Evolutionary conservation across 2,113 vertebrate genomes (phyloP).

Genomic region (Ancistrus triradiatus): DNA sequence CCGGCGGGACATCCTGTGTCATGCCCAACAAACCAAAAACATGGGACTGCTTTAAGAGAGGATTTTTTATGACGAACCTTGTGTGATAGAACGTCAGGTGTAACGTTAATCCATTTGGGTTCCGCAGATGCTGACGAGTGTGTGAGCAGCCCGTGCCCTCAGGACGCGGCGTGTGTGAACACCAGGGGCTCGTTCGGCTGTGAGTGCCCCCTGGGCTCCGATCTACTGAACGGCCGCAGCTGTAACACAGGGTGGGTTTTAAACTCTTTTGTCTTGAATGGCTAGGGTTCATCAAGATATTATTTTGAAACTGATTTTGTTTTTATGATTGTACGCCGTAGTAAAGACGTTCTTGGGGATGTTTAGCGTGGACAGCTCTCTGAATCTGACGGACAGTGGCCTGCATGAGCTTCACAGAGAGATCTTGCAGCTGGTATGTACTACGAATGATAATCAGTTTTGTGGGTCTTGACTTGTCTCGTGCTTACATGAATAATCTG

Average conservation of each 20-base stretch:
- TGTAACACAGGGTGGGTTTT: constrained; percentile 86
- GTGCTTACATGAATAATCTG: no score
- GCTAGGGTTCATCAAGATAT: no score
- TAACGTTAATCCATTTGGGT: no score
- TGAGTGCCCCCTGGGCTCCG: constrained; percentile 81
- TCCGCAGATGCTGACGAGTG: constrained; percentile 84
- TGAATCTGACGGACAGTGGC: constrained; percentile 59
- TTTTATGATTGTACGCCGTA: constrained; percentile 40
- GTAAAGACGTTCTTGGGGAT: constrained; percentile 85
- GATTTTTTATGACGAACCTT: no score
- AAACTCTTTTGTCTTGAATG: no score
- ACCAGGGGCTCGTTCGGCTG: constrained; percentile 84
- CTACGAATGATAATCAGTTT: neutral
- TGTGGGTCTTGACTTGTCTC: no score
- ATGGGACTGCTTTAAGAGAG: no score
- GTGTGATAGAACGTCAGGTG: no score
- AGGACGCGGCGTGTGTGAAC: constrained; percentile 75
- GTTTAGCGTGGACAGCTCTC: constrained; percentile 68
- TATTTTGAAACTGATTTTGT: no score
- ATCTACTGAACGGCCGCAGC: constrained; percentile 81
- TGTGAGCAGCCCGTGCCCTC: constrained; percentile 77
- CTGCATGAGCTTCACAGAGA: constrained; percentile 73
- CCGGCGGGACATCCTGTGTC: no score
- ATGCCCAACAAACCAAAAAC: no score
- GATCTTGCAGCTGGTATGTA: constrained; percentile 76